Percentiles rank a stretch among this genome's conserved stretches.
phyloP scores from a whole-genome alignment of 2,888 invertebrate genomes.

The Gryllus longicercus region DNA sequence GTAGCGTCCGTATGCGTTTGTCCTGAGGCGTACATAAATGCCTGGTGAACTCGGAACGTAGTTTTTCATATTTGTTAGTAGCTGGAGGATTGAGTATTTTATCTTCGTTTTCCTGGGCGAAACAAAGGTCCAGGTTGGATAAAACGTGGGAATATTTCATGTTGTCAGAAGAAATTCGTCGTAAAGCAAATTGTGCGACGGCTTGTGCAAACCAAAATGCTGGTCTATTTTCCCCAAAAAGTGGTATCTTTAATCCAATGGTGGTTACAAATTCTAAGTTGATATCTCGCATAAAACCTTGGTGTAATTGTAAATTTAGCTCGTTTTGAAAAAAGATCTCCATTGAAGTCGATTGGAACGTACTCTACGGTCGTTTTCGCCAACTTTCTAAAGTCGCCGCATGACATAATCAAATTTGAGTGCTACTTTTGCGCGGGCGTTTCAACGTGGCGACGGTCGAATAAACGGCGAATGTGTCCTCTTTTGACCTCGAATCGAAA shows the following conservation, averaged over 20 bases:
- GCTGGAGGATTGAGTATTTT: slow-evolving; percentile 23
- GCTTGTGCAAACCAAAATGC: slow-evolving; percentile 24
- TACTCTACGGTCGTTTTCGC: too few species aligned
- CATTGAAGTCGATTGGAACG: too few species aligned
- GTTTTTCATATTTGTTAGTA: neutral
- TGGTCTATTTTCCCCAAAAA: slow-evolving; percentile 29
- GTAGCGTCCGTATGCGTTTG: neutral
- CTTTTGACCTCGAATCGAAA: too few species aligned
- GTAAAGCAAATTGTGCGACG: slow-evolving; percentile 22
- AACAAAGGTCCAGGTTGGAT: slow-evolving; percentile 17
- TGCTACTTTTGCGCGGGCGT: too few species aligned
- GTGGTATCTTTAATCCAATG: neutral
- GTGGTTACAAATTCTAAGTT: too few species aligned
- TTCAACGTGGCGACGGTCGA: too few species aligned
- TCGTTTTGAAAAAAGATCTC: too few species aligned
- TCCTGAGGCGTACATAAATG: neutral
- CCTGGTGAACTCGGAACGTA: neutral
- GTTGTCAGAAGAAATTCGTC: neutral
- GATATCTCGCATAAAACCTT: too few species aligned
- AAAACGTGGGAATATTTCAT: slow-evolving; percentile 23
- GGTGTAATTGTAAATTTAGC: too few species aligned
- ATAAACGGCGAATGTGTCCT: too few species aligned
- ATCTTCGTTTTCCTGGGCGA: slow-evolving; percentile 26
- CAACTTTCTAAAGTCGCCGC: too few species aligned
- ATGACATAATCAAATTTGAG: too few species aligned